Base-by-base conservation (phyloP, 2,113 vertebrate species). In the Ictalurus furcatus region DNA sequence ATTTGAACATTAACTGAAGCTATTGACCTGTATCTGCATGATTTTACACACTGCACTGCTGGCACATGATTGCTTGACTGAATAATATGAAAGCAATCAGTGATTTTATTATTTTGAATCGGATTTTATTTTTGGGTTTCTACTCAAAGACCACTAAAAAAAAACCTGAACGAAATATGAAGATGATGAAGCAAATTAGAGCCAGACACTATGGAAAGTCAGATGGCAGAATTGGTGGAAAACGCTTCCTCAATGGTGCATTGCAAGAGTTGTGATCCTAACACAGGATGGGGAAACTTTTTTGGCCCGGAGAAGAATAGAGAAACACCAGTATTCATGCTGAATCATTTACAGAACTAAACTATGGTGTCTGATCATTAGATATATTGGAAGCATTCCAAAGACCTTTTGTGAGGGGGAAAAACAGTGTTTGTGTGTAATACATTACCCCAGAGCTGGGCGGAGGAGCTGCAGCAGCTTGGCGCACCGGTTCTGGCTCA, bases 401-500 rank as follows among this genome's bases (percentile, higher is more conserved):
- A 78, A 76, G 37, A n/a, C 79, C 48, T 30, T 76, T 78, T 90
- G 73, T 52, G 19, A 78, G 28, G 67, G 8, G 37, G 11, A 14
- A 48, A 21, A 19, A 63, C 17, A n/a, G 56, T 63, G 85, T 13
- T 58, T 74, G 28, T 65, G 86, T 54, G 44, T 44, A 44, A 73
- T 40, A 28, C 34, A 56, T 90, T 92, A 96, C 96, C 95, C 95
- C 95, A n/a, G 93, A 89, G 52, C 93, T 92, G 74, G 95, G 90
- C 88, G 95, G 93, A 0, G 94, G 93, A 59, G 93, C 95, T 1
- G 94, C 93, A 1, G 94, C 94, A 0, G 93, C 94, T 88, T 86
- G 94, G 52, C 93, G 94, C 78, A 92, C 92, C 0, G 94, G 95
- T 88, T 94, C 94, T 87, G 94, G 91, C 14, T 96, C 94, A 88